phyloP scores from a whole-genome alignment of 2,113 vertebrate species.

The Cyprinodon tularosa region DNA sequence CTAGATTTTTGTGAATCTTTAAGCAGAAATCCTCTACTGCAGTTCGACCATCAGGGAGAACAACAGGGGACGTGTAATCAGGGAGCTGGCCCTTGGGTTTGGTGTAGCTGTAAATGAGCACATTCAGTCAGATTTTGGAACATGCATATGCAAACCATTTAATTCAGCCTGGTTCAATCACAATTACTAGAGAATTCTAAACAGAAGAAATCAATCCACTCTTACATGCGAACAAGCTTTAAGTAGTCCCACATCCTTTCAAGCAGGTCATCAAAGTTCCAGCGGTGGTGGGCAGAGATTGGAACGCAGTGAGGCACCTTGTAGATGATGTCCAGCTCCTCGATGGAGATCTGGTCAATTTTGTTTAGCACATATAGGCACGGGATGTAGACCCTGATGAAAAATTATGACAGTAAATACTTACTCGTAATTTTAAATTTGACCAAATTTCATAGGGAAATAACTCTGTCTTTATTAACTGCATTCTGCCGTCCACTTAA shows the following conservation, averaged over 20 bases:
- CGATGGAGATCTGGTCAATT: constrained; percentile 98
- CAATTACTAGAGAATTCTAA: background rate
- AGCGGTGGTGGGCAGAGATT: constrained; percentile 97
- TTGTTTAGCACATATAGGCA: constrained; percentile 99
- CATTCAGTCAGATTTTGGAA: background rate
- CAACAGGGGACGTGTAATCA: constrained; percentile 95
- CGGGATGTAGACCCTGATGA: constrained; percentile 92
- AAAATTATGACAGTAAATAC: constrained; percentile 19
- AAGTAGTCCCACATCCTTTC: constrained; percentile 98
- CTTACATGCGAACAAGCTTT: constrained; percentile 95
- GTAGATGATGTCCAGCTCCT: constrained; percentile 98
- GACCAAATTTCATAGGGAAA: background rate
- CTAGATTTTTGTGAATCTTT: constrained; percentile 98
- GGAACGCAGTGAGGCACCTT: constrained; percentile 98
- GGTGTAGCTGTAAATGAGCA: constrained; percentile 86
- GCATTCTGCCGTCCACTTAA: background rate
- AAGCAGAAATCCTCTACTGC: constrained; percentile 96
- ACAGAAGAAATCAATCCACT: constrained; percentile 1
- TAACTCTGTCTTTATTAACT: background rate
- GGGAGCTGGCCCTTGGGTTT: constrained; percentile 99
- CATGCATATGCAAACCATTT: background rate
- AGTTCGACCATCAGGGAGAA: constrained; percentile 88
- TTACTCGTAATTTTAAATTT: background rate
- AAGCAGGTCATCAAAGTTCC: constrained; percentile 98
- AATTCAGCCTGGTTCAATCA: background rate